A percentile compares a stretch with the other conserved stretches of the same genome.
These are phyloP conservation scores for Podarcis siculus DNA, from an alignment of 2,797 vertebrate species.

Conservation along the genomic window DNA sequence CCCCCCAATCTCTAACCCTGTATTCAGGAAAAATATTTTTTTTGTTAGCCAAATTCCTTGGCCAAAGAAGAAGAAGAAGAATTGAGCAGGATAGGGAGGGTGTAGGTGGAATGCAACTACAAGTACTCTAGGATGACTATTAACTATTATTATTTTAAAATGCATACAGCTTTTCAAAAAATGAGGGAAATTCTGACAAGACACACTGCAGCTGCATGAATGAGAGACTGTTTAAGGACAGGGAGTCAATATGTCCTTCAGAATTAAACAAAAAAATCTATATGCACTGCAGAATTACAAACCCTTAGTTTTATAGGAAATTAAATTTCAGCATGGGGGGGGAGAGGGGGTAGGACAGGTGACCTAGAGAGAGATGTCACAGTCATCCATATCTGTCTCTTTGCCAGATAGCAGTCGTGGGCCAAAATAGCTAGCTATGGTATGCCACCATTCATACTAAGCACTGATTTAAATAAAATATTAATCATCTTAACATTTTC, in stretches of 20 bases:
- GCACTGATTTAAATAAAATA: conserved; percentile 43
- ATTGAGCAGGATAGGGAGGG: conserved; percentile 20
- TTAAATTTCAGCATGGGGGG: neutral
- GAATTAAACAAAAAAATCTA: neutral
- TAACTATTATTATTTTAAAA: neutral
- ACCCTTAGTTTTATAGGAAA: conserved; percentile 29
- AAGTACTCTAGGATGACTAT: conserved; percentile 9
- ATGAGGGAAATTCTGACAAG: neutral
- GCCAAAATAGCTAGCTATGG: conserved; percentile 43
- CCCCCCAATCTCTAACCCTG: neutral
- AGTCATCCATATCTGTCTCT: conserved; percentile 28
- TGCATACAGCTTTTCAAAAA: neutral
- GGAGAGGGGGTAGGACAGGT: neutral
- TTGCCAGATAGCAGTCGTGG: conserved; percentile 27
- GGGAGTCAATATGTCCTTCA: neutral
- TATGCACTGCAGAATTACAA: neutral
- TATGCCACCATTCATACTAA: conserved; percentile 28
- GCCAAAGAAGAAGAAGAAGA: neutral
- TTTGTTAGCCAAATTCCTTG: conserved; percentile 14
- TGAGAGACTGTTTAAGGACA: neutral
- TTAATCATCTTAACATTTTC: conserved; percentile 52
- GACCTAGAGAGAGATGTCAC: conserved; percentile 1
- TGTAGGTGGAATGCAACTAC: neutral
- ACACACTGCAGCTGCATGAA: neutral
- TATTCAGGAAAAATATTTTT: neutral